Percentiles rank a stretch among this genome's conserved stretches.
These are phyloP conservation scores for Drosophila jambulina DNA, from an alignment of 1,140 invertebrate genomes.

Conservation along the genomic window DNA sequence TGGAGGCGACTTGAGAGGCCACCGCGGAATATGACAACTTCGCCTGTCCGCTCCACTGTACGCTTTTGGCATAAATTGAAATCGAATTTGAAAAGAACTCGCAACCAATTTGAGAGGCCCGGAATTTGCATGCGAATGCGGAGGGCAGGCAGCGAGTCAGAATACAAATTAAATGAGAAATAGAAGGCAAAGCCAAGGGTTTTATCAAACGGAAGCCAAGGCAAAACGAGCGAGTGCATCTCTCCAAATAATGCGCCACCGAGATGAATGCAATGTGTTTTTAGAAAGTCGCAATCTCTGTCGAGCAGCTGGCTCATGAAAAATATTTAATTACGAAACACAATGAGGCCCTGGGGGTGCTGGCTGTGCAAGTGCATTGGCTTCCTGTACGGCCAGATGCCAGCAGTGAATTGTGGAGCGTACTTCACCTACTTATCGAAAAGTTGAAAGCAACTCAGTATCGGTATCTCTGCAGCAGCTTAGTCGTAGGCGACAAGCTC, in stretches of 20 bases:
- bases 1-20: conserved; percentile 30
- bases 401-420: conserved; percentile 24
- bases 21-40: conserved; percentile 25
- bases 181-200: conserved; percentile 11
- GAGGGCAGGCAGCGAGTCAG: conserved; percentile 5
- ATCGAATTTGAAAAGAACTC: conserved; percentile 45
- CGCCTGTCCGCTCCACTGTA: conserved; percentile 12
- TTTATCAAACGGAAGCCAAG: conserved; percentile 62
- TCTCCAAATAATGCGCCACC: conserved; percentile 6
- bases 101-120: conserved; percentile 37
- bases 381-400: conserved; percentile 50
- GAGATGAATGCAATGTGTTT: conserved; percentile 23
- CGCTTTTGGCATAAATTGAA: conserved; percentile 75
- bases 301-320: conserved; percentile 22
- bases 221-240: conserved; percentile 35
- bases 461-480: conserved; percentile 18
- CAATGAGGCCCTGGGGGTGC: conserved; percentile 10
- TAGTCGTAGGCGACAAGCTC: conserved; percentile 53
- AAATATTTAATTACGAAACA: conserved; percentile 72
- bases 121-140: conserved; percentile 57
- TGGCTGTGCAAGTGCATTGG: conserved; percentile 40
- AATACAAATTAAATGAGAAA: conserved; percentile 39
- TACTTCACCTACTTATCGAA: conserved; percentile 67
- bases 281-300: conserved; percentile 29
- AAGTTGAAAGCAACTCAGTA: conserved; percentile 35